A percentile compares a stretch with the other conserved stretches of the same genome.
Conservation (phyloP, 2,888 invertebrate genomes). For the Cyrtodaria siliqua region DNA sequence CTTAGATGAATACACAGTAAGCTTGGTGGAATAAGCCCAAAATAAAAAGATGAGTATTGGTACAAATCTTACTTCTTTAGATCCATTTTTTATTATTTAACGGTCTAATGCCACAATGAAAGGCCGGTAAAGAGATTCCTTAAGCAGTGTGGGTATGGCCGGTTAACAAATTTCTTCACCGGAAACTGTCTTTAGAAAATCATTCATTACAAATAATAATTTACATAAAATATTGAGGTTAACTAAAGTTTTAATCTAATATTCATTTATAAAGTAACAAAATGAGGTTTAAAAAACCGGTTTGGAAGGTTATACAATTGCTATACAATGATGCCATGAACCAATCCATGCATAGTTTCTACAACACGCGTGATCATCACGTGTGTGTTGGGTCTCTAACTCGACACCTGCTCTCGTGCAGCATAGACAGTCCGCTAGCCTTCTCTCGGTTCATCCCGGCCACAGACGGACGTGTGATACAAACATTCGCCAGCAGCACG, state of each 20-base stretch:
- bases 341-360: slow-evolving; percentile 50
- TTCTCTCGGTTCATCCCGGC: too few relatives aligned
- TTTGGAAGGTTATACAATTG: slow-evolving; percentile 42
- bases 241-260: too few relatives aligned
- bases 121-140: slow-evolving; percentile 6
- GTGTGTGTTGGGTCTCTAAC: too few relatives aligned
- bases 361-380: not conserved
- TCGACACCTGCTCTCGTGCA: not conserved
- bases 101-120: not conserved
- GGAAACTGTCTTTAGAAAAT: not conserved
- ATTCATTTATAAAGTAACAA: too few relatives aligned
- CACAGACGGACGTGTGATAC: too few relatives aligned
- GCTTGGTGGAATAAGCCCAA: slow-evolving; percentile 7
- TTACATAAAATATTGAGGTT: too few relatives aligned
- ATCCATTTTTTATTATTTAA: not conserved
- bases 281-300: slow-evolving; percentile 23
- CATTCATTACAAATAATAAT: too few relatives aligned
- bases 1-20: not conserved
- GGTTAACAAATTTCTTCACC: slow-evolving; percentile 10
- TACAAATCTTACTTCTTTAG: not conserved
- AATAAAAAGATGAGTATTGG: not conserved
- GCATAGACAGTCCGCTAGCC: not conserved
- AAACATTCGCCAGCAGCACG: too few relatives aligned
- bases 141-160: slow-evolving; percentile 34
- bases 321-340: slow-evolving; percentile 35